Evolutionary conservation across 2,797 vertebrate genomes (phyloP).

Genomic region (Allobates femoralis): DNA sequence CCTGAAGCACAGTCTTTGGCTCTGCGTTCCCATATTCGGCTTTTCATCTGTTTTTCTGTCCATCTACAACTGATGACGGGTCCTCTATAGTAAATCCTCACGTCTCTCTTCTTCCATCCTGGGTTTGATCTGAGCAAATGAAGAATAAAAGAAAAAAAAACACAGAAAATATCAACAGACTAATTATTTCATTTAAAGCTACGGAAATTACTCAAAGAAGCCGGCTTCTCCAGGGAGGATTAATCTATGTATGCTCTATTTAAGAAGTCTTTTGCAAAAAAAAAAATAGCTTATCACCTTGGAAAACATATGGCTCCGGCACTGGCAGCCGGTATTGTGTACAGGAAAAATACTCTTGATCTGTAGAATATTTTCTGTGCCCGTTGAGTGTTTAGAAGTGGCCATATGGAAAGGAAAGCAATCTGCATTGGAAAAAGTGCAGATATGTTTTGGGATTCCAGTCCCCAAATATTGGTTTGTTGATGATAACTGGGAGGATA

Average conservation of each 20-base stretch:
- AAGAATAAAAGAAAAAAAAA: slow-evolving; percentile 69
- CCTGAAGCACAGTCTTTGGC: background rate
- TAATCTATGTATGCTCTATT: slow-evolving; percentile 74
- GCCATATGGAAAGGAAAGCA: background rate
- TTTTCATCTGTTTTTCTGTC: background rate
- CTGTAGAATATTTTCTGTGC: slow-evolving; percentile 25
- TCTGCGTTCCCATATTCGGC: background rate
- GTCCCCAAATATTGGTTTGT: background rate
- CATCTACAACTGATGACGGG: background rate
- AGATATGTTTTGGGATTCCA: background rate
- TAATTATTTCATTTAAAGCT: slow-evolving; percentile 79
- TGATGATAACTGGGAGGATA: background rate
- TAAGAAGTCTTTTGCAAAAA: slow-evolving; percentile 73
- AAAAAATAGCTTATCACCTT: slow-evolving; percentile 76
- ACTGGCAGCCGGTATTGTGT: slow-evolving; percentile 64
- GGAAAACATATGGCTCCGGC: slow-evolving; percentile 73
- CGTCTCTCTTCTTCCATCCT: slow-evolving; percentile 16
- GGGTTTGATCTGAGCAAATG: slow-evolving; percentile 68
- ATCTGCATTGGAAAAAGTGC: background rate
- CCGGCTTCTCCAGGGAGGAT: slow-evolving; percentile 73
- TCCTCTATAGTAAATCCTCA: slow-evolving; percentile 6
- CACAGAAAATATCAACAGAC: slow-evolving; percentile 68
- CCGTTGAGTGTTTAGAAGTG: slow-evolving; percentile 16
- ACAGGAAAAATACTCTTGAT: slow-evolving; percentile 28
- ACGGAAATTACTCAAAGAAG: slow-evolving; percentile 74